A percentile compares a stretch with the other conserved stretches of the same genome.
phyloP scores from a whole-genome alignment of 2,797 vertebrate genomes.

The Anas georgica region DNA sequence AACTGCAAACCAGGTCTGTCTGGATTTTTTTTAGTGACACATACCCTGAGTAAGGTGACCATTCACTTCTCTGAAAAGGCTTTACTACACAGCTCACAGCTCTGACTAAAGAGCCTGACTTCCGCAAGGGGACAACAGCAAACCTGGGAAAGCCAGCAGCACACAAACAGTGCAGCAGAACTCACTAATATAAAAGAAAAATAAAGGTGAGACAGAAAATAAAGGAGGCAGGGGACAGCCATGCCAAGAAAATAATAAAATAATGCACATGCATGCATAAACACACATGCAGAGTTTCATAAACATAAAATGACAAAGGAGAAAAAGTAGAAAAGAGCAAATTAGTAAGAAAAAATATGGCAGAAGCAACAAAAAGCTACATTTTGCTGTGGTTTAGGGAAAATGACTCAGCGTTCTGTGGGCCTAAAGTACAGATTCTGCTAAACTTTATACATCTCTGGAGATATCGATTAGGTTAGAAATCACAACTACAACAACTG shows the following conservation, averaged over 20 bases:
- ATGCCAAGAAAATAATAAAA: neutral
- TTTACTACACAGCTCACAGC: neutral
- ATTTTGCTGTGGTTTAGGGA: neutral
- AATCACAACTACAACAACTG: constrained; percentile 9
- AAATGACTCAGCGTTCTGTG: constrained; percentile 8
- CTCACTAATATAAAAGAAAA: neutral
- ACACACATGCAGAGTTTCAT: neutral
- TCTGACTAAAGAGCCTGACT: neutral
- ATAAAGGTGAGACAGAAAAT: neutral
- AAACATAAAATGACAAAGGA: neutral
- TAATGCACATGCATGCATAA: neutral
- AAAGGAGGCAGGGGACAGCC: neutral
- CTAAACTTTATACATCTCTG: neutral
- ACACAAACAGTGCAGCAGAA: neutral
- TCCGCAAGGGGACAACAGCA: neutral
- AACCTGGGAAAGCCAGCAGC: neutral
- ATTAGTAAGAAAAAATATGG: neutral
- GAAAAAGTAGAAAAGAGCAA: neutral
- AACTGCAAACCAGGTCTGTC: neutral
- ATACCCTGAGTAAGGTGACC: neutral
- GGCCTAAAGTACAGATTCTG: neutral
- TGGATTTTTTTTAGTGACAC: neutral
- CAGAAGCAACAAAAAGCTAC: neutral
- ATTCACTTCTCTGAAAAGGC: neutral
- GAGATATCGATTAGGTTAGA: neutral